Evolutionary conservation across 2,888 invertebrate genomes (phyloP), one percentile per base, ranked within the genome.

Genomic region (Papilio demoleus): DNA sequence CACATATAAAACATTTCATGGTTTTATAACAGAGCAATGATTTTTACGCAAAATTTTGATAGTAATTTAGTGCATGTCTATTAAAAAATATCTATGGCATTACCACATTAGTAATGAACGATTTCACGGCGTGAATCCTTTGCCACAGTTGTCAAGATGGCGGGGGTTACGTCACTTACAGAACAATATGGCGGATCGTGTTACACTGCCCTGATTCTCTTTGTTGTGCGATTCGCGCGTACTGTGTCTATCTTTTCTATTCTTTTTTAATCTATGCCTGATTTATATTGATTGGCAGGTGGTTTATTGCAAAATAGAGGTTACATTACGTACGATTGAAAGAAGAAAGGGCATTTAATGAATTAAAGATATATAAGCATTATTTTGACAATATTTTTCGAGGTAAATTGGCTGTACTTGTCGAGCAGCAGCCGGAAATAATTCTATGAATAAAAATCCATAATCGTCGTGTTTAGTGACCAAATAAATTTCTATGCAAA

Each of bases 51-150:
- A n/a, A n/a, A n/a, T n/a, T n/a, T n/a, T n/a, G n/a, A n/a, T n/a
- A n/a, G n/a, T n/a, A n/a, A n/a, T n/a, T n/a, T n/a, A n/a, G n/a
- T n/a, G n/a, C n/a, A n/a, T n/a, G n/a, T n/a, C n/a, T n/a, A n/a
- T n/a, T n/a, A n/a, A n/a, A n/a, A n/a, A n/a, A n/a, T n/a, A 76
- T 72, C 63, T 69, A 71, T 69, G 60, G 68, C 66, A 70, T 76
- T 74, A 70, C 73, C 68, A 71, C 74, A 73, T 79, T 77, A 80
- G 83, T 87, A 88, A 87, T 87, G 84, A 85, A 83, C 82, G 85
- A 90, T 92, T 91, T 88, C 88, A 88, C 87, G 86, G 84, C 80
- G 80, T 86, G 72, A 77, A 90, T 92, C 90, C 88, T 90, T 92
- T 91, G 88, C 84, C 83, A 89, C 84, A 88, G 88, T 88, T 84